phyloP scores from a whole-genome alignment of 2,113 vertebrate genomes.

The Pagrus major region DNA sequence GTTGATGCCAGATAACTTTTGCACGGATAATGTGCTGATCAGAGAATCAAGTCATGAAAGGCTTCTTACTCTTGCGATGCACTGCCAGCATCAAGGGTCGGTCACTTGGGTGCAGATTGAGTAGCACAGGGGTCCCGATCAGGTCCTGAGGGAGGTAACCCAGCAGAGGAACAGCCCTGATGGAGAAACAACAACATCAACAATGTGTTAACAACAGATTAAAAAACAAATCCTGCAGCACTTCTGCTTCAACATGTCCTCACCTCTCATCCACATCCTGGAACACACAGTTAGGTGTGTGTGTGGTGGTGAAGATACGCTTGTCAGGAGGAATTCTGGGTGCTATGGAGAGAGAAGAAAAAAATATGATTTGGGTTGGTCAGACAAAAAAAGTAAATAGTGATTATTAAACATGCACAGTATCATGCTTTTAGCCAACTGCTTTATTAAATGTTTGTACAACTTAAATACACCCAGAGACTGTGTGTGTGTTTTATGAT shows the following conservation, averaged over 20 bases:
- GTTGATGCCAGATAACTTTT: background rate
- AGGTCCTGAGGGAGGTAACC: slow-evolving; percentile 97
- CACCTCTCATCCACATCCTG: slow-evolving; percentile 97
- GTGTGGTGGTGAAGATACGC: slow-evolving; percentile 96
- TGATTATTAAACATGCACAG: background rate
- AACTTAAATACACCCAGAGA: background rate
- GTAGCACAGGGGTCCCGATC: slow-evolving; percentile 90
- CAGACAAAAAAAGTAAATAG: background rate
- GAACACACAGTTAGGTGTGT: slow-evolving; percentile 95
- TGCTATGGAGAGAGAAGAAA: slow-evolving; percentile 79
- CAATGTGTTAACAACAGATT: background rate
- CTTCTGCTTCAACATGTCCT: slow-evolving; percentile 6
- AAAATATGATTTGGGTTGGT: background rate
- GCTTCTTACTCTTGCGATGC: slow-evolving; percentile 92
- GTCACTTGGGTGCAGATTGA: slow-evolving; percentile 94
- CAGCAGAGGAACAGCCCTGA: slow-evolving; percentile 93
- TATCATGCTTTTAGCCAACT: background rate
- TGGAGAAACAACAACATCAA: background rate
- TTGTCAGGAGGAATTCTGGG: slow-evolving; percentile 96
- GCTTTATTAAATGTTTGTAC: background rate
- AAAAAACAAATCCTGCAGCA: background rate
- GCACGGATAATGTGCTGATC: no score
- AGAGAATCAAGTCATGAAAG: background rate
- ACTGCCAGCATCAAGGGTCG: slow-evolving; percentile 92
- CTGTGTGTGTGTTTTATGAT: background rate